Base-by-base conservation (phyloP, 2,797 vertebrate species). In the Champsocephalus gunnari region DNA sequence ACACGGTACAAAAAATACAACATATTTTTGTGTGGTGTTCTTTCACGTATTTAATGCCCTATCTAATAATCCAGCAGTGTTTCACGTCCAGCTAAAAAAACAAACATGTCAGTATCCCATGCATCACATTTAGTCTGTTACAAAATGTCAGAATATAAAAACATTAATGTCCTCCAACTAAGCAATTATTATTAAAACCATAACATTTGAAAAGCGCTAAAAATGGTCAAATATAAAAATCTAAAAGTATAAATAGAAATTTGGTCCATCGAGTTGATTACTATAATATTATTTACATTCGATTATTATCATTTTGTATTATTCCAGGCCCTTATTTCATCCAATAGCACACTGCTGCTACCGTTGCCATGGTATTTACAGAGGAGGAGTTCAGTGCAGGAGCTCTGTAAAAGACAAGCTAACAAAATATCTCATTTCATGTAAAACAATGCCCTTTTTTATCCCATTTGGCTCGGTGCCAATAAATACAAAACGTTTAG, bases 221-320 rank as follows among this genome's bases (percentile, higher is more conserved):
- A 96, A 96, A 96, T 94, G 95, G 95, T 97, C 94, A 96, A 96
- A 97, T 98, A 97, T 97, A 97, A 97, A 98, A 98, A 96, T 97
- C 97, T 99, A 99, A 95, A 96, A 95, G 97, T 97, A 99, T 99
- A 99, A 99, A 99, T 99, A 99, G 95, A 98, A 97, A 97, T 99
- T 98, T 98, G 97, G 97, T 98, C 96, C 97, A 95, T 96, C 89
- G 80, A 95, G 80, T 79, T 90, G 90, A 92, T 96, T 93, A 95
- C 95, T 96, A 96, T 93, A 94, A 93, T 96, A 96, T 96, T 97
- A 98, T 98, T 95, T 99, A 99, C 96, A 96, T 95, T 94, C 95
- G 94, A 94, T 95, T 93, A 92, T 79, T 87, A 84, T 95, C 96
- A 95, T 93, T 94, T 91, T 87, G 70, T 79, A 91, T 91, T 92